Evolutionary conservation across 53 echinoderm and acorn worm genomes (phyloP), one percentile per base, ranked within the genome.

Genomic region (Echinarachnius parma): DNA sequence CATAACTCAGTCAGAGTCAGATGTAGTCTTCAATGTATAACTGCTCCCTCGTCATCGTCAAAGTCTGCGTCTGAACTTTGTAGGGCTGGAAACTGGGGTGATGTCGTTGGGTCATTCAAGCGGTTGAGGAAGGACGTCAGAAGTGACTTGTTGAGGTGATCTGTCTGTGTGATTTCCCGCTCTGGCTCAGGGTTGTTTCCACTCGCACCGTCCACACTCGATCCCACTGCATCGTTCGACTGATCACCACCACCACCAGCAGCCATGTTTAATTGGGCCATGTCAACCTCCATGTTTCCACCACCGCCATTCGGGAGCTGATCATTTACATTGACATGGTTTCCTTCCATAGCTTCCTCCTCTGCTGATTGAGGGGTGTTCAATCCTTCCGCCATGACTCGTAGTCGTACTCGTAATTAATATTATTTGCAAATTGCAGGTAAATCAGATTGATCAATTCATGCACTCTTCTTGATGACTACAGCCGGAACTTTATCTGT

Each of bases 141-240:
- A 15, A 93, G 71, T 18, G 86, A 82, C 53, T 86, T 89, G 45
- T 93, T 93, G 34, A 93, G 64, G 50, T 83, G 86, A 49, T 93
- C 93, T 23, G 87, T 93, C 50, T 86, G 89, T 2, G 86, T 80
- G 15, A 83, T 25, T 74, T 89, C 81, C 39, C 77, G 68, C 33
- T 53, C 74, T 21, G 58, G 59, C 9, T 67, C 57, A 7, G 42
- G 7, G 7, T 7, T 9, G 42, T 39, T 39, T 9, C 13, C 42
- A 7, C 42, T 13, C 7, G 7, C 13, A 39, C 13, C 42, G 13
- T 13, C 42, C 13, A 13, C 7, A 39, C 13, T 39, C 7, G 42
- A 7, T 9, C 13, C 42, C 42, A 7, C 42, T 39, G 42, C 42
- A 39, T 39, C 42, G 13, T 13, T 13, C 7, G 42, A 9, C 13